Conservation (phyloP, 2,888 invertebrate species). For the Tenthredo mesomela region DNA sequence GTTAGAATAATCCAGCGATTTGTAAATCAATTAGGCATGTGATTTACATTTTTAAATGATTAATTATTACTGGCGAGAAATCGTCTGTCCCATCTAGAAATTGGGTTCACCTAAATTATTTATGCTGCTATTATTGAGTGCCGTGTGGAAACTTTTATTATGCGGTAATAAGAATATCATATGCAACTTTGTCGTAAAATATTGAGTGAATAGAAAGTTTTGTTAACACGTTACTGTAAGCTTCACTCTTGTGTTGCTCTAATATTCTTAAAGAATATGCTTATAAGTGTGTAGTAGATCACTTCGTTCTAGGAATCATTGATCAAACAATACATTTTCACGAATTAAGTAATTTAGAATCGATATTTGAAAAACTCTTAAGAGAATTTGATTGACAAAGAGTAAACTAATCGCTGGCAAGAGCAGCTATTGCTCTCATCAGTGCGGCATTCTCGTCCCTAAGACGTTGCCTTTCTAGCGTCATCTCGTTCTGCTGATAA, state of each 20-base stretch:
- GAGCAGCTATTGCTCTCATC: slow-evolving; percentile 74
- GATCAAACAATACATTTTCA: slow-evolving; percentile 33
- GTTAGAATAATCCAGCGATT: not conserved
- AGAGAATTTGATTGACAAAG: slow-evolving; percentile 12
- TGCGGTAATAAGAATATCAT: not conserved
- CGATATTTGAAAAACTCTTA: not conserved
- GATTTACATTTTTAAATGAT: not conserved
- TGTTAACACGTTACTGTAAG: slow-evolving; percentile 21
- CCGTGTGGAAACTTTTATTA: not conserved
- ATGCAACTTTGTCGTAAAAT: not conserved
- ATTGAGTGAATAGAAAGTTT: not conserved
- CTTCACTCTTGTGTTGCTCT: slow-evolving; percentile 34
- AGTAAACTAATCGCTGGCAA: slow-evolving; percentile 66
- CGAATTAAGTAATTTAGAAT: slow-evolving; percentile 38
- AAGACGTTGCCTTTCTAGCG: slow-evolving; percentile 72
- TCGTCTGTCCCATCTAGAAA: no score
- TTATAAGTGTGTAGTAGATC: slow-evolving; percentile 35
- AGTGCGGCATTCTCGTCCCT: slow-evolving; percentile 75
- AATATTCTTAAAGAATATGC: slow-evolving; percentile 35
- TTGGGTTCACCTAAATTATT: not conserved
- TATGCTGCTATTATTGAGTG: not conserved
- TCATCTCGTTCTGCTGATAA: slow-evolving; percentile 73
- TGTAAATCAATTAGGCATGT: not conserved
- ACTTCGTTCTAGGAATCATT: slow-evolving; percentile 48
- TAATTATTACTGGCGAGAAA: slow-evolving; percentile 10